Base-by-base conservation (phyloP, 2,888 invertebrate species). In the Ischnura elegans region DNA sequence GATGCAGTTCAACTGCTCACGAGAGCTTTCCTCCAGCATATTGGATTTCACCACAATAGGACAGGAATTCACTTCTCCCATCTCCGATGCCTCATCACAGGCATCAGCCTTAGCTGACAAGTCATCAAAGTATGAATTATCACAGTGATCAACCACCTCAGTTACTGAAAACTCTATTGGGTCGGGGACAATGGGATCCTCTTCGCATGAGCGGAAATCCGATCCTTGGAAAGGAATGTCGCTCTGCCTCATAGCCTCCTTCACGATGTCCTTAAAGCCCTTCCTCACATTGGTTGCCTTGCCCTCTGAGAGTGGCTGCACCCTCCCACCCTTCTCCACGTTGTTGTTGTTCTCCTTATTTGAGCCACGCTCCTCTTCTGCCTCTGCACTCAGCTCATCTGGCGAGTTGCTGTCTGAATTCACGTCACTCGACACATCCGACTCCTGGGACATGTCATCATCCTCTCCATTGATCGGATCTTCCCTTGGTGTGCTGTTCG, bases 201-300 rank as follows among this genome's bases (percentile, higher is more conserved):
- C 61, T 25, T 90, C 90, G 66, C 90, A 90, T 10, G 90, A 90
- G 13, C 90, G 90, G 61, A 90, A 90, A 43, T 90, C 90, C 10
- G 90, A 90, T 36, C 55, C 47, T 42, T 47, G 76, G 43, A 85
- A 93, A 61, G 55, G 93, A 61, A 94, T 94, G 93, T 94, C 94
- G 55, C 94, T 94, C 85, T 94, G 94, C 36, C 93, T 94, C 93
- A 94, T 94, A 5, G 94, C 94, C 87, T 94, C 94, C 93, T 94
- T 94, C 36, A 94, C 94, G 42, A 94, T 94, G 94, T 94, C 94
- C 45, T 87, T 93, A 51, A 61, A 55, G 19, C 43, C 93, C 86
- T 87, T 87, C 29, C 19, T 93, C 84, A 76, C 85, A 36, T 25
- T 43, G 19, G 76, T 43, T 43, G 36, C 43, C 4, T 45, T 55